These are phyloP conservation scores for Zingel zingel DNA, from an alignment of 2,113 vertebrate species.

Conservation along the genomic window DNA sequence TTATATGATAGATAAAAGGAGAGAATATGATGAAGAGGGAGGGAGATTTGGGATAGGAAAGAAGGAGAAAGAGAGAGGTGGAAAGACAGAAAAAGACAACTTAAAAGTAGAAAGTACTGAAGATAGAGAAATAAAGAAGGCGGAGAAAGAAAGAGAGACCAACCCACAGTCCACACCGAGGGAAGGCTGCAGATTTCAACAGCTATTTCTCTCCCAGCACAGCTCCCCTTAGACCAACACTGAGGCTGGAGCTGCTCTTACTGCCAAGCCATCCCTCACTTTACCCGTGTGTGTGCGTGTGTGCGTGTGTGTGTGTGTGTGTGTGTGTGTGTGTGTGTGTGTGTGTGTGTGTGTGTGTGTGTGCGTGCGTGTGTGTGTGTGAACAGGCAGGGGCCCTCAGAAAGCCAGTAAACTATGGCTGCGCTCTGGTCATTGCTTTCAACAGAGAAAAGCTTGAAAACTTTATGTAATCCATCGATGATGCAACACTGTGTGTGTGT, in stretches of 20 bases:
- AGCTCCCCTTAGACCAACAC: constrained; percentile 64
- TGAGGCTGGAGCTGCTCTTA: constrained; percentile 43
- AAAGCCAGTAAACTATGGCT: constrained; percentile 61
- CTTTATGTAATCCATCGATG: constrained; percentile 64
- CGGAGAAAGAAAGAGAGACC: constrained; percentile 63
- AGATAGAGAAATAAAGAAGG: constrained; percentile 57
- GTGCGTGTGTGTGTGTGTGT: constrained; percentile 46
- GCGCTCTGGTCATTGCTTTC: constrained; percentile 67
- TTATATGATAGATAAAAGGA: constrained; percentile 46
- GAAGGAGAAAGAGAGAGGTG: constrained; percentile 15
- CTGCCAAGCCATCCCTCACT: constrained; percentile 72
- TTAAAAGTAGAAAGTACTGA: constrained; percentile 55
- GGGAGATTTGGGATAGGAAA: constrained; percentile 28
- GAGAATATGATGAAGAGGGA: constrained; percentile 8
- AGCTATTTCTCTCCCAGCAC: constrained; percentile 58
- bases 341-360: constrained; percentile 40
- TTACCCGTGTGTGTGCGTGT: constrained; percentile 46
- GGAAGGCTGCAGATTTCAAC: constrained; percentile 58
- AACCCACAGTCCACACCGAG: constrained; percentile 66
- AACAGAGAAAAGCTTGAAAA: constrained; percentile 52
- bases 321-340: constrained; percentile 40
- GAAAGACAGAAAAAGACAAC: constrained; percentile 61
- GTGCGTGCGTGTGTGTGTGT: constrained; percentile 44
- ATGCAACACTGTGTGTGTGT: constrained; percentile 59
- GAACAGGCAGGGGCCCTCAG: constrained; percentile 49